phyloP scores from a whole-genome alignment of 1,140 invertebrate genomes.

The Drosophila auraria region DNA sequence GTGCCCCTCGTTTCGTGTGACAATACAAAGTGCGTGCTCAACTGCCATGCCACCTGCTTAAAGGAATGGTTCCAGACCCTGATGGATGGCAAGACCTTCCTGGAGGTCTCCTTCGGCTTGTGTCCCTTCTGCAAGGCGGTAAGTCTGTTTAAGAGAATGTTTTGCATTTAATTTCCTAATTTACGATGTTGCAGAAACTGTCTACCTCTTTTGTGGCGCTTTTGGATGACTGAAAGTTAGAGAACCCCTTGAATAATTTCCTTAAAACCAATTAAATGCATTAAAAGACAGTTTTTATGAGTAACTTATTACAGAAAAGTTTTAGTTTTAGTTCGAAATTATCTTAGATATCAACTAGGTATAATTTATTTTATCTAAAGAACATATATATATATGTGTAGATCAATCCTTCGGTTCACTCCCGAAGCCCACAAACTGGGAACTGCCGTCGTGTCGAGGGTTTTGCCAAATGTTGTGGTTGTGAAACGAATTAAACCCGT shows the following conservation, averaged over 20 bases:
- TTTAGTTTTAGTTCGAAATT: slow-evolving; percentile 32
- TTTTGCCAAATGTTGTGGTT: slow-evolving; percentile 16
- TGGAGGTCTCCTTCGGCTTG: slow-evolving; percentile 69
- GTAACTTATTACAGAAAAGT: slow-evolving; percentile 34
- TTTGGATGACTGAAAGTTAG: slow-evolving; percentile 39
- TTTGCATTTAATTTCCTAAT: neutral
- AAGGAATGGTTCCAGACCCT: slow-evolving; percentile 81
- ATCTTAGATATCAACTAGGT: slow-evolving; percentile 50
- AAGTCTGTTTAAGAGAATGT: slow-evolving; percentile 3
- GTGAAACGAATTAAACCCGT: slow-evolving; percentile 51
- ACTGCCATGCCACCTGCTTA: slow-evolving; percentile 76
- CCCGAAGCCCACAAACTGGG: neutral
- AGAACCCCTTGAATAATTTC: neutral
- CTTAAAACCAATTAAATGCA: slow-evolving; percentile 2
- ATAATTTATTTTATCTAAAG: slow-evolving; percentile 63
- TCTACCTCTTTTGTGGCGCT: slow-evolving; percentile 77
- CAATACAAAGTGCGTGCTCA: slow-evolving; percentile 68
- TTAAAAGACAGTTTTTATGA: slow-evolving; percentile 9
- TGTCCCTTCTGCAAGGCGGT: slow-evolving; percentile 84
- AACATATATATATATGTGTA: slow-evolving; percentile 53
- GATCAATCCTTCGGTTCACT: slow-evolving; percentile 53
- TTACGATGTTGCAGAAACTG: slow-evolving; percentile 60
- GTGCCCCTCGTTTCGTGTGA: slow-evolving; percentile 82
- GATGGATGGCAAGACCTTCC: slow-evolving; percentile 70
- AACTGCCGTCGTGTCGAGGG: neutral